These are phyloP conservation scores for Lithosia quadra DNA, from an alignment of 2,888 invertebrate species.

Conservation along the genomic window DNA sequence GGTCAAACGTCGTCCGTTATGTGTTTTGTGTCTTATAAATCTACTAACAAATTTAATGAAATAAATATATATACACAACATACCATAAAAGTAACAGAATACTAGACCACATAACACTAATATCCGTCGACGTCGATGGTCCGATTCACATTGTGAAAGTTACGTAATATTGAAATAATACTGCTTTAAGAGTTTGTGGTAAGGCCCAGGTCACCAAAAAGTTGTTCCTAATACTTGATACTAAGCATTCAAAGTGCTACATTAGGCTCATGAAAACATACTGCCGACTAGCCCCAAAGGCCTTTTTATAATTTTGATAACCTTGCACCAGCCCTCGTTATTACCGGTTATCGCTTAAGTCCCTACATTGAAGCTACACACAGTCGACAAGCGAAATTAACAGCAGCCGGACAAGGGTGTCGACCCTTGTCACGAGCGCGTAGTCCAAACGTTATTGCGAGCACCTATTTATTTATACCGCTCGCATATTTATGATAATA, in stretches of 20 bases:
- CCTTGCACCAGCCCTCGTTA: conserved; percentile 9
- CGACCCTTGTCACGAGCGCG: conserved; percentile 66
- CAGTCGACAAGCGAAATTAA: conserved; percentile 69
- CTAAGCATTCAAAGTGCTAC: not conserved
- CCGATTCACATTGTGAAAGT: too few relatives aligned
- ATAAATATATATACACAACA: too few relatives aligned
- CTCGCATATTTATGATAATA: conserved; percentile 34
- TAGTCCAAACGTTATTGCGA: conserved; percentile 58
- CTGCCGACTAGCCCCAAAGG: not conserved
- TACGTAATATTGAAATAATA: too few relatives aligned
- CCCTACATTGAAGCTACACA: conserved; percentile 44
- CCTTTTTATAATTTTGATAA: not conserved
- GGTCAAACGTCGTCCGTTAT: too few relatives aligned
- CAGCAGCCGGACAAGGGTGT: conserved; percentile 60
- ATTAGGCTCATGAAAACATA: not conserved
- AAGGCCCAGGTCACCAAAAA: too few relatives aligned
- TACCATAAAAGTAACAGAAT: too few relatives aligned
- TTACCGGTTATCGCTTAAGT: conserved; percentile 37
- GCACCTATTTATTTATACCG: conserved; percentile 56
- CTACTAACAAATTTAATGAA: too few relatives aligned
- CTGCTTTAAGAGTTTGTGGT: too few relatives aligned
- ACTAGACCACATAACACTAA: too few relatives aligned
- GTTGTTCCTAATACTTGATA: not conserved
- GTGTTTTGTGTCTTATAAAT: too few relatives aligned
- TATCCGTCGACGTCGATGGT: too few relatives aligned